Evolutionary conservation across 2,113 vertebrate genomes (phyloP).

Genomic region (Sarotherodon lohbergeri): DNA sequence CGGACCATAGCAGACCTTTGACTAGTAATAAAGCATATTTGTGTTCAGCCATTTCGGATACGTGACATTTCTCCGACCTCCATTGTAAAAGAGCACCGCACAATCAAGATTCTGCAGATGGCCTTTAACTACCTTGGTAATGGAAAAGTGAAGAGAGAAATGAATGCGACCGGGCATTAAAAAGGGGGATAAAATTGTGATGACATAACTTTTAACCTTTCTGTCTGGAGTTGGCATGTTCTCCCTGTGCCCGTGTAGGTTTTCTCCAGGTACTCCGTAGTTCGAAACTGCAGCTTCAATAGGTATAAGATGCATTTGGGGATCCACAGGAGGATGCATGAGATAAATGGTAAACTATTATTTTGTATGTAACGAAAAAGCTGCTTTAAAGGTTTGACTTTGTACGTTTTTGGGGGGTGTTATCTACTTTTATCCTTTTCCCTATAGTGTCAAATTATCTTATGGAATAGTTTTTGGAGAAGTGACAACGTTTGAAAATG

Average conservation of each 20-base stretch:
- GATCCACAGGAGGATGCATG: background rate
- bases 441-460: too few species aligned
- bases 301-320: background rate
- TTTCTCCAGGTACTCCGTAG: background rate
- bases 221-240: background rate
- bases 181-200: background rate
- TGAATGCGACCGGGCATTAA: background rate
- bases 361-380: background rate
- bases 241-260: background rate
- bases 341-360: background rate
- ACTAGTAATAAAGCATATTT: conserved; percentile 8
- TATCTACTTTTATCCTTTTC: background rate
- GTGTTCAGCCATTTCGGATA: conserved; percentile 9
- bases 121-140: conserved; percentile 17
- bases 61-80: conserved; percentile 38
- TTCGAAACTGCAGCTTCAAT: background rate
- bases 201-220: background rate
- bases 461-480: background rate
- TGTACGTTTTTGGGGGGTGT: fast-evolving
- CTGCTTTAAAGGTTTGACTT: background rate
- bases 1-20: background rate
- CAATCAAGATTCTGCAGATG: background rate
- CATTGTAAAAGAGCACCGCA: background rate
- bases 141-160: conserved; percentile 34
- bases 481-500: background rate